These are phyloP conservation scores for Mamestra configurata DNA, from an alignment of 1,140 invertebrate genomes.

Conservation along the genomic window DNA sequence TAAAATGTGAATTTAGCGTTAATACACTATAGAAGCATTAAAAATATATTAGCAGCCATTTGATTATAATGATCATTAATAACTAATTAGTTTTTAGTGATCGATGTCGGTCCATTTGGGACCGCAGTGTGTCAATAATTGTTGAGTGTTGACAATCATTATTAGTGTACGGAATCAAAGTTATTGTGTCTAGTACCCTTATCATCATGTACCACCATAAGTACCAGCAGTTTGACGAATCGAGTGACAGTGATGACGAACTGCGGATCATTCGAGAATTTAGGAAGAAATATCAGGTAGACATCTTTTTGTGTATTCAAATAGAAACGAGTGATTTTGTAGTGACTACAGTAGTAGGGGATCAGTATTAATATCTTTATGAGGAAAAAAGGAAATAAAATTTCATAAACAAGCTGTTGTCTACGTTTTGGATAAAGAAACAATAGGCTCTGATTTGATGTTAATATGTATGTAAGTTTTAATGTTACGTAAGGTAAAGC, in stretches of 20 bases:
- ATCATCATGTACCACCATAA: not conserved
- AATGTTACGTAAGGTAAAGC: no score
- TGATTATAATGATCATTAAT: constrained; percentile 10
- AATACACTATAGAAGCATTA: constrained; percentile 9
- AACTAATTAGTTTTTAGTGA: not conserved
- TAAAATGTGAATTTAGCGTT: not conserved
- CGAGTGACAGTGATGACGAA: constrained; percentile 56
- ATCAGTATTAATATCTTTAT: not conserved
- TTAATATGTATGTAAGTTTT: no score
- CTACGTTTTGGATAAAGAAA: not conserved
- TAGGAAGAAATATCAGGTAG: constrained; percentile 49
- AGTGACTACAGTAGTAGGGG: not conserved
- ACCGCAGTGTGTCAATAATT: not conserved
- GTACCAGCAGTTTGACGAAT: constrained; percentile 21
- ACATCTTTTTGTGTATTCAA: not conserved
- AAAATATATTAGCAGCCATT: constrained; percentile 14
- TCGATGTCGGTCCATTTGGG: not conserved
- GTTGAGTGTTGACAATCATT: not conserved
- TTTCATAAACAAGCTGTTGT: not conserved
- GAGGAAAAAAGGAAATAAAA: not conserved
- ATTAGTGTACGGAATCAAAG: not conserved
- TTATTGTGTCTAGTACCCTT: not conserved
- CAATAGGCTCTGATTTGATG: no score
- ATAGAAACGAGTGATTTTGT: not conserved
- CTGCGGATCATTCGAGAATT: constrained; percentile 46